These are phyloP conservation scores for Argyrosomus japonicus DNA, from an alignment of 2,113 vertebrate genomes.

Conservation along the genomic window DNA sequence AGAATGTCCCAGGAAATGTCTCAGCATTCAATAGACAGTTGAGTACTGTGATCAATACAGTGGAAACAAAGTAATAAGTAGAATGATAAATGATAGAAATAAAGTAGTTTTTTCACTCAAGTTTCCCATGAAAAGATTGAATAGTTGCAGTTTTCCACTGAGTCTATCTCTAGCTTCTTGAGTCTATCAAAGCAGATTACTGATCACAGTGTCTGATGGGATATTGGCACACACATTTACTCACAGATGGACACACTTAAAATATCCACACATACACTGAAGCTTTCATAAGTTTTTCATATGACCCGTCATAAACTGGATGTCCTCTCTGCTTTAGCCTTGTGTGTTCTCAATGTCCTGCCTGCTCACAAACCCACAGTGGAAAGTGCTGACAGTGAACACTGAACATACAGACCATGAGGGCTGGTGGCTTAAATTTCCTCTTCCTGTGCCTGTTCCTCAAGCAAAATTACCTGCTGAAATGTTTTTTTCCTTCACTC, in stretches of 20 bases:
- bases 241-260: background rate
- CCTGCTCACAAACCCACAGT: slow-evolving; percentile 27
- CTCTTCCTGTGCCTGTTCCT: background rate
- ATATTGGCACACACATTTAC: background rate
- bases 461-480: background rate
- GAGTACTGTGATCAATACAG: background rate
- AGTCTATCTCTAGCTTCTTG: slow-evolving; percentile 29
- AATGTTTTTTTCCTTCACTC: background rate
- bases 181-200: slow-evolving; percentile 58
- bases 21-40: background rate
- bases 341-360: slow-evolving; percentile 23
- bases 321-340: slow-evolving; percentile 3
- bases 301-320: background rate
- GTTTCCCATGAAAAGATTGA: background rate
- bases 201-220: slow-evolving; percentile 1
- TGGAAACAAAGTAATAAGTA: background rate
- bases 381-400: slow-evolving; percentile 68
- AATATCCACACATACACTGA: background rate
- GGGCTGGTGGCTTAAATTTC: slow-evolving; percentile 47
- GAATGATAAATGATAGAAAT: background rate
- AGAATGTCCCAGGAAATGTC: slow-evolving; percentile 13
- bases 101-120: background rate
- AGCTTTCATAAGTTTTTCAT: slow-evolving; percentile 2
- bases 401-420: slow-evolving; percentile 30
- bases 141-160: background rate